Evolutionary conservation across 2,113 vertebrate genomes (phyloP).

Genomic region (Antechinus stuartii): DNA sequence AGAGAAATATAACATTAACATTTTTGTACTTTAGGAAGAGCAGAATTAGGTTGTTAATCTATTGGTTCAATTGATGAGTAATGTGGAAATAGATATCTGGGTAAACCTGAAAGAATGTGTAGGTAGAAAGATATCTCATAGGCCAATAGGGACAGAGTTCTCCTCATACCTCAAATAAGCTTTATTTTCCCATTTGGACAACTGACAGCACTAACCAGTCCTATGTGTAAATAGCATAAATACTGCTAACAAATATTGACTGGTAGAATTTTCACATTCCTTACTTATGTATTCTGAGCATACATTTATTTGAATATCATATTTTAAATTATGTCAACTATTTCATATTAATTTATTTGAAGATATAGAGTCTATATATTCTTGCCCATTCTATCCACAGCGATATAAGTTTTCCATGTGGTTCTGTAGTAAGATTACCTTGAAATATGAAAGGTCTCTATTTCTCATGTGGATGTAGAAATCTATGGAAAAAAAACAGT

Average conservation of each 20-base stretch:
- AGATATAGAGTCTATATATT: slow-evolving; percentile 49
- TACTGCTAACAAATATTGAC: background rate
- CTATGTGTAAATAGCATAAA: background rate
- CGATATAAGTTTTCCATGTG: slow-evolving; percentile 66
- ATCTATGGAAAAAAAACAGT: slow-evolving; percentile 77
- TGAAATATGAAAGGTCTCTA: slow-evolving; percentile 65
- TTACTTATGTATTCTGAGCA: background rate
- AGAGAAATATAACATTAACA: background rate
- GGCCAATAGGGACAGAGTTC: background rate
- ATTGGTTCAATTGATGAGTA: background rate
- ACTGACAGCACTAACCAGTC: background rate
- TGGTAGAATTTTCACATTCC: background rate
- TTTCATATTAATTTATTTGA: slow-evolving; percentile 48
- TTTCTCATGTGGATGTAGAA: slow-evolving; percentile 71
- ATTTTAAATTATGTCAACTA: slow-evolving; percentile 11
- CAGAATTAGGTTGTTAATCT: background rate
- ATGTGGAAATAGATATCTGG: background rate
- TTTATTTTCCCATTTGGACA: background rate
- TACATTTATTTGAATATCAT: background rate
- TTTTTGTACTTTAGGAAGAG: background rate
- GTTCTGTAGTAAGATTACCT: slow-evolving; percentile 55
- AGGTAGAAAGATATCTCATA: background rate
- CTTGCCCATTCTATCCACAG: slow-evolving; percentile 54
- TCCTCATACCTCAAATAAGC: background rate
- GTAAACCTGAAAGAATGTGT: background rate